phyloP scores from a whole-genome alignment of 2,113 vertebrate species.

The Chlorodrepanis virens region DNA sequence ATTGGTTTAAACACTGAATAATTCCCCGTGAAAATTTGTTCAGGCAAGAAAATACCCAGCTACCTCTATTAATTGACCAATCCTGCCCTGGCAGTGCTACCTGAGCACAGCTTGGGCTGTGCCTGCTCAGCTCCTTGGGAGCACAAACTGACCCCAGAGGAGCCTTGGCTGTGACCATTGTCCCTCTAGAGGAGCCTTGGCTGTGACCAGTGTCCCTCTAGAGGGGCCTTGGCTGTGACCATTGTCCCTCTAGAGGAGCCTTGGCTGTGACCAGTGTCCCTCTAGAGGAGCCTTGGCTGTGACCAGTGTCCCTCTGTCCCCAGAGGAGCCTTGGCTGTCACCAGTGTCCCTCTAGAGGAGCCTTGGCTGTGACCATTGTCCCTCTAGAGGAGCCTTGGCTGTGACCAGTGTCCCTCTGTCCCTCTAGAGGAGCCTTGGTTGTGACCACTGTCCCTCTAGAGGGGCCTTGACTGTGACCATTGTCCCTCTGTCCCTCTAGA shows the following conservation, averaged over 20 bases:
- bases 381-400: too few species aligned
- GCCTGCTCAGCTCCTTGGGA: not conserved
- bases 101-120: not conserved
- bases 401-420: not conserved
- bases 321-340: too few species aligned
- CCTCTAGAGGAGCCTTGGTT: too few species aligned
- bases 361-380: not conserved
- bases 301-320: not conserved
- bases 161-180: not conserved
- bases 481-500: not conserved
- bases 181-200: not conserved
- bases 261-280: too few species aligned
- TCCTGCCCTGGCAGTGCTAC: not conserved
- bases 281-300: not conserved
- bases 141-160: not conserved
- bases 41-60: not conserved
- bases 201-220: too few species aligned
- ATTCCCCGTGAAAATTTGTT: not conserved
- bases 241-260: not conserved
- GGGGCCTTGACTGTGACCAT: too few species aligned
- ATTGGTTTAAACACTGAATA: not conserved
- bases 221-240: not conserved
- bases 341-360: not conserved
- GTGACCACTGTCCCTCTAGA: too few species aligned
- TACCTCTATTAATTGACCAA: not conserved